These are phyloP conservation scores for Graphium colonna DNA, from an alignment of 2,888 invertebrate genomes.

Conservation along the genomic window DNA sequence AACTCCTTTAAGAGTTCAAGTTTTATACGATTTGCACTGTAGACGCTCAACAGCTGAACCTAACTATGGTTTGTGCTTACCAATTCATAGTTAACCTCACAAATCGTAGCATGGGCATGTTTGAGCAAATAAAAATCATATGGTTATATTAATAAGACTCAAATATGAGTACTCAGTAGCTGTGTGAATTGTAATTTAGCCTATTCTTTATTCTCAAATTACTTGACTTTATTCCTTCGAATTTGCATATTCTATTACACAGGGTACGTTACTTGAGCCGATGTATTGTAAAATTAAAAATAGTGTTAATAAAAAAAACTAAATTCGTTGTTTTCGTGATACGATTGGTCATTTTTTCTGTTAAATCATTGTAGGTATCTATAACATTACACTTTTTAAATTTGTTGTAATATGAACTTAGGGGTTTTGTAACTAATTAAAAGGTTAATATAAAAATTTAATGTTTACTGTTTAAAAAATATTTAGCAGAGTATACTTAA, in stretches of 20 bases:
- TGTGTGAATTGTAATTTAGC: slow-evolving; percentile 29
- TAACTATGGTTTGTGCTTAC: slow-evolving; percentile 42
- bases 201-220: slow-evolving; percentile 51
- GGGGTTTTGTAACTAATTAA: too few species aligned
- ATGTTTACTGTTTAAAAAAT: too few species aligned
- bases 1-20: slow-evolving; percentile 59
- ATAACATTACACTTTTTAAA: slow-evolving; percentile 25
- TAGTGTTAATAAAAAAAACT: slow-evolving; percentile 55
- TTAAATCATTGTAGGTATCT: slow-evolving; percentile 55
- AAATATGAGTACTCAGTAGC: neutral
- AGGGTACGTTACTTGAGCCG: slow-evolving; percentile 39
- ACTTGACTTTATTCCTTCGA: slow-evolving; percentile 58
- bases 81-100: slow-evolving; percentile 28
- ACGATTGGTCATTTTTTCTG: slow-evolving; percentile 47
- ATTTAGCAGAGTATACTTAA: too few species aligned
- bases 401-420: neutral
- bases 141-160: neutral
- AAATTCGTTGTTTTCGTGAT: slow-evolving; percentile 38
- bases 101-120: neutral
- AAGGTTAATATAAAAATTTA: too few species aligned
- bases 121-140: slow-evolving; percentile 24
- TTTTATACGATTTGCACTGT: slow-evolving; percentile 66
- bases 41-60: slow-evolving; percentile 66
- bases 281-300: slow-evolving; percentile 54
- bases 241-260: slow-evolving; percentile 54